Evolutionary conservation across 2,888 invertebrate species (phyloP), one percentile per base, ranked within the genome.

Genomic region (Tipula lateralis): DNA sequence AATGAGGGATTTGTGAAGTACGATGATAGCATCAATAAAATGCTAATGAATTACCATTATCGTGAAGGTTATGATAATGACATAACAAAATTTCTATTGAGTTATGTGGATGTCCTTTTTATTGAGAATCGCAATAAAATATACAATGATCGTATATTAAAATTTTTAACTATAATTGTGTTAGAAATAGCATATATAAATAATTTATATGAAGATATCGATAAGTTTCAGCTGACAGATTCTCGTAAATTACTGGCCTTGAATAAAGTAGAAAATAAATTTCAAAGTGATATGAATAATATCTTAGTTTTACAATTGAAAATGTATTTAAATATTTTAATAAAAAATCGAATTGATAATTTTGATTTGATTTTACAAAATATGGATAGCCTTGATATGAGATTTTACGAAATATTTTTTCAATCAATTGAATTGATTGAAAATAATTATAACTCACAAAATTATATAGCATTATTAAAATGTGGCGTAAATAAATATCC

Each of bases 371-470:
- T 66, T 66, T 66, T 66, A 66, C 9, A 66, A 7, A 66, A 66
- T 12, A 9, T 66, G 24, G 66, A 66, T 66, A 66, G 24, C 24
- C 66, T 66, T 66, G 66, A 24, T 24, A 32, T 30, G 16, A 29
- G 9, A 30, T 82, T 82, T 32, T 82, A 13, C 16, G 82, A 82
- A 82, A 82, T 82, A 82, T 29, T 82, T 30, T 82, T 82, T 16
- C 29, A 82, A n/a, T 30, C 82, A 30, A 82, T 82, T n/a, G 82
- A 82, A 82, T 82, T 82, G 9, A 82, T 82, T 30, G 30, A 82
- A 16, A 82, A 82, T 30, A 66, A 66, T 66, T 82, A 30, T 82
- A 82, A 13, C 30, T 82, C 82, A 32, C n/a, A 82, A 16, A n/a
- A 82, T 82, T 82, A 82, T 32, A 0, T 82, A 5, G n/a, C 30